phyloP scores from a whole-genome alignment of 1,140 invertebrate species.

The Medauroidea extradentata region DNA sequence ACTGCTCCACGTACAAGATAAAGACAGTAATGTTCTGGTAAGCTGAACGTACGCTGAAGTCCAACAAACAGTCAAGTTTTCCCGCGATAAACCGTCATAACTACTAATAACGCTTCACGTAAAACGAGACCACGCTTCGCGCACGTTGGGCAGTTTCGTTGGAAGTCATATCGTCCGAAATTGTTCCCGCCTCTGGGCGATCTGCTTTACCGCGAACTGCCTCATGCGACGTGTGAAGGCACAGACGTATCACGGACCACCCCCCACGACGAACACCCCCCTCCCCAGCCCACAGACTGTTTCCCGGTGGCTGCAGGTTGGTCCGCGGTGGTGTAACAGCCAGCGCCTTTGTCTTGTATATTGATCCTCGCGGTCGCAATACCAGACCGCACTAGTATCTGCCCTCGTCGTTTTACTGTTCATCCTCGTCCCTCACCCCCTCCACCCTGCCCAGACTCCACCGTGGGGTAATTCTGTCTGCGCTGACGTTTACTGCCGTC shows the following conservation, averaged over 20 bases:
- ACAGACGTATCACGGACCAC: neutral
- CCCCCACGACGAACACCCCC: too few species aligned
- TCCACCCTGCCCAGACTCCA: neutral
- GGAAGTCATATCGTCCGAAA: too few species aligned
- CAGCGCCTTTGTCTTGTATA: neutral
- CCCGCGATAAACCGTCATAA: too few species aligned
- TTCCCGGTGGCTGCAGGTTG: neutral
- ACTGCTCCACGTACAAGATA: too few species aligned
- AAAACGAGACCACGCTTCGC: too few species aligned
- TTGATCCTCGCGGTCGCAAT: constrained; percentile 14
- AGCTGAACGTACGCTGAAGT: too few species aligned
- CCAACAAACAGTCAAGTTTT: too few species aligned
- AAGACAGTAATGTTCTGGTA: too few species aligned
- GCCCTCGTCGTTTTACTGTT: constrained; percentile 1
- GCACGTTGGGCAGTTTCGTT: too few species aligned
- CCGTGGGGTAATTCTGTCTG: constrained; percentile 9
- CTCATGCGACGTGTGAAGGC: neutral
- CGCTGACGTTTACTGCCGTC: constrained; percentile 11
- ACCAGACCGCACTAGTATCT: constrained; percentile 4
- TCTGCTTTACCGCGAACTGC: too few species aligned
- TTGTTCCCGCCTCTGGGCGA: too few species aligned
- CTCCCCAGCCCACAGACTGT: neutral
- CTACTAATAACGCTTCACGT: too few species aligned
- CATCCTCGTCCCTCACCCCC: neutral
- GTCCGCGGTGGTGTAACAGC: neutral